phyloP scores from a whole-genome alignment of 2,888 invertebrate genomes.

The Arge pagana region DNA sequence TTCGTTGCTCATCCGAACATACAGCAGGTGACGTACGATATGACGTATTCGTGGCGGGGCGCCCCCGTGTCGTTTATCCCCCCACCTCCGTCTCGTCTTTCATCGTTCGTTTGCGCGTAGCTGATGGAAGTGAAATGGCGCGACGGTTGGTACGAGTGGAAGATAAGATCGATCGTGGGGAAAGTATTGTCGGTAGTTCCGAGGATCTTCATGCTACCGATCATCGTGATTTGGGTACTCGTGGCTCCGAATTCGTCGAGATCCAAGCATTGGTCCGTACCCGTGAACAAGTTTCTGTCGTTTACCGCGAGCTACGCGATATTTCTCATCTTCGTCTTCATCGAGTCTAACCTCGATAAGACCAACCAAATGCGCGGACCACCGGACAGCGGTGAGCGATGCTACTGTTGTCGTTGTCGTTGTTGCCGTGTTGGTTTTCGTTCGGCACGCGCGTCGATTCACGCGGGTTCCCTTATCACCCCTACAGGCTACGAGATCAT shows the following conservation, averaged over 20 bases:
- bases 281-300: constrained; percentile 74
- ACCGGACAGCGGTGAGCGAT: constrained; percentile 62
- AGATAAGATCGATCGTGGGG: constrained; percentile 55
- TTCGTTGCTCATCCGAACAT: constrained; percentile 79
- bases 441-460: background rate
- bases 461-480: too few species aligned
- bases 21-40: constrained; percentile 70
- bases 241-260: constrained; percentile 58
- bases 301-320: constrained; percentile 69
- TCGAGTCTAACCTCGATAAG: constrained; percentile 67
- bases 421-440: background rate
- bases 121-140: constrained; percentile 70
- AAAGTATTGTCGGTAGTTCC: constrained; percentile 55
- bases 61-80: too few species aligned
- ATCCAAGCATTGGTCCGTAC: constrained; percentile 65
- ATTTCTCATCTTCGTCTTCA: constrained; percentile 68
- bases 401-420: constrained; percentile 4
- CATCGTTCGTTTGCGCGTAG: constrained; percentile 32
- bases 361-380: constrained; percentile 63
- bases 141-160: constrained; percentile 67
- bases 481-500: constrained; percentile 46
- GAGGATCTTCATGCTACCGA: constrained; percentile 58
- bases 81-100: too few species aligned
- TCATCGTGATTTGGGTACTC: constrained; percentile 58
- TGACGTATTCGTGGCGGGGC: too few species aligned